Percentiles rank a stretch among this genome's conserved stretches.
Evolutionary conservation across 1,140 invertebrate genomes (phyloP).

Genomic region (Drosophila saltans): DNA sequence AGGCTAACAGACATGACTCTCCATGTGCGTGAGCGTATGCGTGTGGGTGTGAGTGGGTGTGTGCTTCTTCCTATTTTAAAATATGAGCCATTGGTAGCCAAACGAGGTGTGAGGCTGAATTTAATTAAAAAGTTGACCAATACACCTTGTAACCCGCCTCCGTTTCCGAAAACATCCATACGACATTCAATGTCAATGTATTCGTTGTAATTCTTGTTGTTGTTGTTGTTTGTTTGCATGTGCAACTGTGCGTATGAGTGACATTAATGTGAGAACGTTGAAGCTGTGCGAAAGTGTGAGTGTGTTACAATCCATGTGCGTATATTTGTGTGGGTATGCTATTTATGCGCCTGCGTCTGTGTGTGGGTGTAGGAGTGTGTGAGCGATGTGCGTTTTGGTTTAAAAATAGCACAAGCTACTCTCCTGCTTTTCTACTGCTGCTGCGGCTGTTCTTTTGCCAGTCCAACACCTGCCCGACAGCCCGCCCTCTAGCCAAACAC

Average conservation of each 20-base stretch:
- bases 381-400: constrained; percentile 58
- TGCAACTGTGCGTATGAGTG: constrained; percentile 80
- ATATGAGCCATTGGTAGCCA: constrained; percentile 44
- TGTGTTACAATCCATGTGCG: constrained; percentile 24
- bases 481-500: not conserved
- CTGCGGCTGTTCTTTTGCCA: constrained; percentile 68
- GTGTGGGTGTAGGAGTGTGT: constrained; percentile 28
- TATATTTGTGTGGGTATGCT: constrained; percentile 56
- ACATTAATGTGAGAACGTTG: constrained; percentile 75
- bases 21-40: not conserved
- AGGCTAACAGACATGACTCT: constrained; percentile 48
- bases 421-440: constrained; percentile 28
- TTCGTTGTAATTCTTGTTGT: constrained; percentile 13
- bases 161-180: constrained; percentile 31
- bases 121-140: constrained; percentile 80
- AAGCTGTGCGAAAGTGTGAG: constrained; percentile 39
- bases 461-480: constrained; percentile 51
- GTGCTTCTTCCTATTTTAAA: constrained; percentile 60
- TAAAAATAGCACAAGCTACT: constrained; percentile 79
- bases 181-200: constrained; percentile 16
- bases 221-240: constrained; percentile 60
- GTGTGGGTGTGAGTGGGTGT: constrained; percentile 18
- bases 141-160: constrained; percentile 17
- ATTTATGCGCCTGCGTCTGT: constrained; percentile 78
- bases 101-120: constrained; percentile 52